Conservation (phyloP, 2,797 vertebrate genomes). For the Anguilla anguilla region DNA sequence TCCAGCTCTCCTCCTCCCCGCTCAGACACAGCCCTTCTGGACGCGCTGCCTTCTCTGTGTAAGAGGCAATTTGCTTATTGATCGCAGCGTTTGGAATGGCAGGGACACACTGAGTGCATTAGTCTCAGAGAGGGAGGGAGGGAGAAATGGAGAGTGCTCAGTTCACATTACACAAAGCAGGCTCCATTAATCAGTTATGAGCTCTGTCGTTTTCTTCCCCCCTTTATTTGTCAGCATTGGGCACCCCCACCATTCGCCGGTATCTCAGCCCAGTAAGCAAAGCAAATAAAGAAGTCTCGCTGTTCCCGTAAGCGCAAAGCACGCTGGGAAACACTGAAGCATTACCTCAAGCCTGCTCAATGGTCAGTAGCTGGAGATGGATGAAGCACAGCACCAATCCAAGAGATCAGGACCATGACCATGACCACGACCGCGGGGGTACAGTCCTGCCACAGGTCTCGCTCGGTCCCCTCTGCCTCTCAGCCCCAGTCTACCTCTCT, state of each 20-base stretch:
- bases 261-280: constrained; percentile 3
- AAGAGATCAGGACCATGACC: background rate
- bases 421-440: background rate
- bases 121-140: background rate
- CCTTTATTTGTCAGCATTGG: background rate
- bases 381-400: background rate
- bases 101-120: constrained; percentile 15
- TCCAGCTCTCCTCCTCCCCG: background rate
- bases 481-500: background rate
- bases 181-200: constrained; percentile 12
- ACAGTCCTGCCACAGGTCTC: background rate
- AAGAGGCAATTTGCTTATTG: constrained; percentile 30
- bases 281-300: constrained; percentile 4
- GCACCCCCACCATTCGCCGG: background rate
- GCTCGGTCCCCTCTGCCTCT: constrained; percentile 20
- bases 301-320: background rate
- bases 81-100: constrained; percentile 8
- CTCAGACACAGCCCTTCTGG: background rate
- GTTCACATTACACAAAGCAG: background rate
- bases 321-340: background rate
- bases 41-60: background rate
- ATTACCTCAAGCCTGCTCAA: background rate
- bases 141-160: background rate
- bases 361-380: background rate
- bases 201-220: background rate